Evolutionary conservation across 2,888 invertebrate genomes (phyloP).

Genomic region (Pollenia angustigena): DNA sequence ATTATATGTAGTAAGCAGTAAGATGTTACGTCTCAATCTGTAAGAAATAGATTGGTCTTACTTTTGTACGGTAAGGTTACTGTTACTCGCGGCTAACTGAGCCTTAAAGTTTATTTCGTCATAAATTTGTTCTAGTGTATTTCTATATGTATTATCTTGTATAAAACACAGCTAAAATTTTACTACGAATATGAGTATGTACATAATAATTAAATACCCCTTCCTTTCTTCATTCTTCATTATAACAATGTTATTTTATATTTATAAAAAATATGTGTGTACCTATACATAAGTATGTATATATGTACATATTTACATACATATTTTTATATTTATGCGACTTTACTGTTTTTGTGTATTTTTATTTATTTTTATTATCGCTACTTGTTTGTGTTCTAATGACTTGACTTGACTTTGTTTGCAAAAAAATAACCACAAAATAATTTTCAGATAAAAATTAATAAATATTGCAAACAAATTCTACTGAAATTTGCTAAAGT

Average conservation of each 20-base stretch:
- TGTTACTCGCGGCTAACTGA: no score
- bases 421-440: slow-evolving; percentile 1
- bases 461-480: slow-evolving; percentile 18
- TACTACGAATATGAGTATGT: not conserved
- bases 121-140: no score
- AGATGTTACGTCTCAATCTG: no score
- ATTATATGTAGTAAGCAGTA: no score
- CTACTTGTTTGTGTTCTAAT: slow-evolving; percentile 13
- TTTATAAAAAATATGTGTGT: no score
- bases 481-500: not conserved
- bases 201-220: not conserved
- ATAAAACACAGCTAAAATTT: no score
- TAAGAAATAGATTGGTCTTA: no score
- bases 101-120: no score
- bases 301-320: no score
- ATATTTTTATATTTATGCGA: not conserved
- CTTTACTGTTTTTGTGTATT: not conserved
- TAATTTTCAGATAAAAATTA: slow-evolving; percentile 13
- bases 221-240: not conserved
- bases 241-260: not conserved
- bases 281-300: no score
- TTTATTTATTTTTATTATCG: slow-evolving; percentile 2
- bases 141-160: no score
- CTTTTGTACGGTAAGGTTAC: no score
- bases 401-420: slow-evolving; percentile 16